Evolutionary conservation across 1,140 invertebrate species (phyloP).

Genomic region (Parasteatoda tepidariorum): DNA sequence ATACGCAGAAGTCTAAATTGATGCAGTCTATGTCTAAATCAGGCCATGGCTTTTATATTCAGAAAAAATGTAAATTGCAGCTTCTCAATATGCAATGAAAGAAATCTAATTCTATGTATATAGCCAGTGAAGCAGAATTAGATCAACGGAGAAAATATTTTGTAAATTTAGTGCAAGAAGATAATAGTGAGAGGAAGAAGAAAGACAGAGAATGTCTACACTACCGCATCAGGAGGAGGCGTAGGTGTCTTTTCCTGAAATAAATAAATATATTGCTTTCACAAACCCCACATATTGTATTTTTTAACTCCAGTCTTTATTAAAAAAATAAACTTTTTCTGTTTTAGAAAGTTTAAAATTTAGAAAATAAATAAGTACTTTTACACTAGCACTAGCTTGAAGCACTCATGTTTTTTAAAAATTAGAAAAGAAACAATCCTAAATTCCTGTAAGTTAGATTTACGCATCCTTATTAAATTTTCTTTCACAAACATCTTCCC

Average conservation of each 20-base stretch:
- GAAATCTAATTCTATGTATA: neutral
- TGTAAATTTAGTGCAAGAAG: neutral
- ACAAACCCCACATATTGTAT: too few relatives aligned
- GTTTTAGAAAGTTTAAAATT: too few relatives aligned
- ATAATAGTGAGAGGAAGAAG: conserved; percentile 12
- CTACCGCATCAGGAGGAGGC: conserved; percentile 58
- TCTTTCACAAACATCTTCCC: too few relatives aligned
- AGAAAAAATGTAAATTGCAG: neutral
- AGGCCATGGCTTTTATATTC: neutral
- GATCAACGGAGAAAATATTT: conserved; percentile 3
- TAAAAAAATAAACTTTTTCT: too few relatives aligned
- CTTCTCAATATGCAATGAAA: neutral
- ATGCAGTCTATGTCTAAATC: neutral
- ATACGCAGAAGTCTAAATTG: neutral
- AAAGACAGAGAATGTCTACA: conserved; percentile 54
- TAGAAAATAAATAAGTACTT: too few relatives aligned
- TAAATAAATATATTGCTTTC: conserved; percentile 31
- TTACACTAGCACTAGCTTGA: too few relatives aligned
- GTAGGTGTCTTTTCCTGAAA: conserved; percentile 58
- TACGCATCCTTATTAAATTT: too few relatives aligned
- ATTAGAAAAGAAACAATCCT: too few relatives aligned
- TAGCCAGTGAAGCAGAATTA: conserved; percentile 23
- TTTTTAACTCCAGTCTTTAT: too few relatives aligned
- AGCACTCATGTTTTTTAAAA: too few relatives aligned
- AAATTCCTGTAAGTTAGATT: too few relatives aligned